Evolutionary conservation across 1,140 invertebrate genomes (phyloP).

Genomic region (Eciton burchellii): DNA sequence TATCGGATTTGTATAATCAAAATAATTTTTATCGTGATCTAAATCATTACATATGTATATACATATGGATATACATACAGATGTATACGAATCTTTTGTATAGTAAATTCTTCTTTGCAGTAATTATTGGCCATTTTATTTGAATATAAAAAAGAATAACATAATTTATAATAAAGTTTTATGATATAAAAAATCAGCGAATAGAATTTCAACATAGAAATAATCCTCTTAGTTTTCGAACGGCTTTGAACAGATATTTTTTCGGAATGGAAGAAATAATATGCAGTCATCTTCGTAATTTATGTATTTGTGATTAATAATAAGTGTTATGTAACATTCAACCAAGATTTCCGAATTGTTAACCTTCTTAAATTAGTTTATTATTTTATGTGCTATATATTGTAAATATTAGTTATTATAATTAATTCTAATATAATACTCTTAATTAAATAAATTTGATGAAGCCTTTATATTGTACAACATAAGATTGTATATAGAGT

Average conservation of each 20-base stretch:
- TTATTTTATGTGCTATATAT: constrained; percentile 9
- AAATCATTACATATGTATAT: no score
- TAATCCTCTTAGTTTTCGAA: not conserved
- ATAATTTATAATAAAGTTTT: no score
- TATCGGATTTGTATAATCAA: no score
- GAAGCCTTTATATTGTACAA: not conserved
- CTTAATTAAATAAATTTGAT: constrained; percentile 2
- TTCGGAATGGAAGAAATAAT: not conserved
- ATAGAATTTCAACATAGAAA: no score
- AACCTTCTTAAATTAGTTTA: constrained; percentile 1
- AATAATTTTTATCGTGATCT: no score
- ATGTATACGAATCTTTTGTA: no score
- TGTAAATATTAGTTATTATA: constrained; percentile 8
- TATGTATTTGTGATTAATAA: constrained; percentile 54
- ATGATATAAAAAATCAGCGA: no score
- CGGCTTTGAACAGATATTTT: not conserved
- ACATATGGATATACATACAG: no score
- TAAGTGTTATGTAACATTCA: constrained; percentile 14
- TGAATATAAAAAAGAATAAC: no score
- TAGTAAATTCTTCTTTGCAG: no score
- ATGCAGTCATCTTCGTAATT: constrained; percentile 41
- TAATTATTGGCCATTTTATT: no score
- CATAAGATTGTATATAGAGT: constrained; percentile 7
- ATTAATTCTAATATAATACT: constrained; percentile 10
- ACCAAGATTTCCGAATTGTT: constrained; percentile 17